Evolutionary conservation across 1,140 invertebrate species (phyloP).

Genomic region (Drosophila athabasca): DNA sequence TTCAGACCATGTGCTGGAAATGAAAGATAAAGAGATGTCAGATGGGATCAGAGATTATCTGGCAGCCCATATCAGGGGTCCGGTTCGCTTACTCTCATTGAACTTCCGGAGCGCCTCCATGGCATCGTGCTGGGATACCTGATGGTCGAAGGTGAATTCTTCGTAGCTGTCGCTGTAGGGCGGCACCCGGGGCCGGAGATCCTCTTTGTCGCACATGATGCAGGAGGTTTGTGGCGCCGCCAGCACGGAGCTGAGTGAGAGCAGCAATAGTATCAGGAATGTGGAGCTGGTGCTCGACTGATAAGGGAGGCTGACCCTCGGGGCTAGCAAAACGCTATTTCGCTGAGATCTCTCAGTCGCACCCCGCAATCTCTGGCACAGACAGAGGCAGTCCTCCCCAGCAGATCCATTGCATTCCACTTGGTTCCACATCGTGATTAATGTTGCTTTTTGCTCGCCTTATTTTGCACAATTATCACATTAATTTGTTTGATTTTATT

Average conservation of each 20-base stretch:
- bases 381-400: constrained; percentile 17
- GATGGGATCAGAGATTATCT: not conserved
- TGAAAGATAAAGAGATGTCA: too few relatives aligned
- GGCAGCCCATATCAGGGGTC: not conserved
- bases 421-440: constrained; percentile 30
- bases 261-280: constrained; percentile 53
- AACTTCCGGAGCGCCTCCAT: constrained; percentile 62
- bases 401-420: constrained; percentile 9
- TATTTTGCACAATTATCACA: constrained; percentile 59
- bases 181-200: constrained; percentile 42
- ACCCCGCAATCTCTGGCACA: constrained; percentile 23
- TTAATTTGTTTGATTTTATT: constrained; percentile 49
- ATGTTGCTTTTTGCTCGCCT: constrained; percentile 19
- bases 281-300: constrained; percentile 10
- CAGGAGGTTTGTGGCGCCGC: constrained; percentile 70
- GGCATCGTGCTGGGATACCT: constrained; percentile 70
- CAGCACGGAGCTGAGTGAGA: constrained; percentile 19
- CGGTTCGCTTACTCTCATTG: constrained; percentile 60
- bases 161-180: constrained; percentile 50
- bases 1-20: constrained; percentile 32
- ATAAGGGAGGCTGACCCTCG: constrained; percentile 28
- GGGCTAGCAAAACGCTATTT: not conserved
- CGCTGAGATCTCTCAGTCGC: constrained; percentile 10
- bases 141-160: constrained; percentile 77
- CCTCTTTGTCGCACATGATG: constrained; percentile 74